Evolutionary conservation across 2,113 vertebrate species (phyloP).

Genomic region (Rallus limicola): DNA sequence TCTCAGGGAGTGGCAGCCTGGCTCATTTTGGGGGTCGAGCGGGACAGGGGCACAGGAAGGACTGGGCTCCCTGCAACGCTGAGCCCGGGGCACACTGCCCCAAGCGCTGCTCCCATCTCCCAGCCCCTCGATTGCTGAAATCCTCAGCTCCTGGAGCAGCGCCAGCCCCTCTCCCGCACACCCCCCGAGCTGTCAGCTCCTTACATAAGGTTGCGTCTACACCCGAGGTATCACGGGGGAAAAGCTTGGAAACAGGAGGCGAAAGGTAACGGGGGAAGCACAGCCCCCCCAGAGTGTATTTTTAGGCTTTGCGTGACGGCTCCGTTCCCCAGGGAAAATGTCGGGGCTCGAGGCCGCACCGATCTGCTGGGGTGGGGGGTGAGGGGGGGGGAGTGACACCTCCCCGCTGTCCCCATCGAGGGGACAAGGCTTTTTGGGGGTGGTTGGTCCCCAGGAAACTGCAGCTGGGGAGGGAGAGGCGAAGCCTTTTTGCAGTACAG

Average conservation of each 20-base stretch:
- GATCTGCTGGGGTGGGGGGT: rapidly evolving
- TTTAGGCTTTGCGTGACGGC: background rate
- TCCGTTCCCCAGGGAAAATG: rapidly evolving
- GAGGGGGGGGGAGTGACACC: too few species aligned
- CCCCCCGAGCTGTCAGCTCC: conserved; percentile 39
- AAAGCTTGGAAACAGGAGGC: conserved; percentile 11
- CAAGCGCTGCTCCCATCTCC: rapidly evolving
- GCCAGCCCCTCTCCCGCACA: background rate
- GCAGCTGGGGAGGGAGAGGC: background rate
- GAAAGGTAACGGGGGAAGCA: background rate
- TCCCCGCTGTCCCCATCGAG: rapidly evolving
- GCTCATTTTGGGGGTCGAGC: rapidly evolving
- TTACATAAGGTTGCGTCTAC: conserved; percentile 52
- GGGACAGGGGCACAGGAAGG: rapidly evolving
- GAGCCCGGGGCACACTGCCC: rapidly evolving
- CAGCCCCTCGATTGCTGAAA: background rate
- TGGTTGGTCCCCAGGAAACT: background rate
- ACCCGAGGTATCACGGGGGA: background rate
- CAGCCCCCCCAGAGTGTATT: background rate
- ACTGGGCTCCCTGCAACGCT: rapidly evolving
- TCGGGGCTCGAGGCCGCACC: rapidly evolving
- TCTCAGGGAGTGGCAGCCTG: rapidly evolving
- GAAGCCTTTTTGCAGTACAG: rapidly evolving
- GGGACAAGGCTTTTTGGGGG: background rate
- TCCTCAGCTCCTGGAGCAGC: background rate